Base-by-base conservation (phyloP, 2,113 vertebrate species). In the Gambusia holbrooki region DNA sequence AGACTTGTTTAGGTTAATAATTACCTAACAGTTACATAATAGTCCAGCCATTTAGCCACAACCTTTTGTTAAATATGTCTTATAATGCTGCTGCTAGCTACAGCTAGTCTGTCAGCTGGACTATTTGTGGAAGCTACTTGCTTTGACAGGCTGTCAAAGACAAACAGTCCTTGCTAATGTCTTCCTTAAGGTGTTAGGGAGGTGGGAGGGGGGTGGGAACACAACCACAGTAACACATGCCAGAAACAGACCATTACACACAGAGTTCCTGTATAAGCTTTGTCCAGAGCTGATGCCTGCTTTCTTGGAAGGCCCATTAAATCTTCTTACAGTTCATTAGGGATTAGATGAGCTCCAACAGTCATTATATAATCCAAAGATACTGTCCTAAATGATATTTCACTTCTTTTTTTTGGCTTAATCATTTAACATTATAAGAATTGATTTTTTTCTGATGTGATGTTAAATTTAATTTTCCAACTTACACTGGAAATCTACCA, bases 121-220 rank as follows among this genome's bases (percentile, higher is more conserved):
- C 65, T 58, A 45, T 33, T 54, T 64, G 27, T 37, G 58, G 17
- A 71, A 76, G 66, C 8, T 65, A 66, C 25, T 73, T 77, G 63
- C 74, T 88, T 84, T 80, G 70, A 86, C 62, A 80, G 79, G 76
- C 91, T 92, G 93, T 93, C 94, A 94, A 72, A 83, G 72, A 80
- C 93, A 95, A 90, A 84, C 87, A 61, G 35, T 69, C 28, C 63
- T 83, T 42, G 7, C 83, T 68, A 15, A 81, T 58, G 76, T 77
- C 85, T 85, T 84, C 74, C 69, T 84, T 42, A 2, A 71, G 86
- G 74, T 79, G 79, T 71, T 74, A 66, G 68, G 0, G 76, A 77
- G 40, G 17, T 15, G 15, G 71, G 84, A 66, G 69, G 0, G 77
- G 79, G 51, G 48, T 17, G 19, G 72, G 85, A 81, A 79, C 83